Percentiles rank a stretch among this genome's conserved stretches.
These are phyloP conservation scores for Empidonax alnorum DNA, from an alignment of 2,113 vertebrate species.

Conservation along the genomic window DNA sequence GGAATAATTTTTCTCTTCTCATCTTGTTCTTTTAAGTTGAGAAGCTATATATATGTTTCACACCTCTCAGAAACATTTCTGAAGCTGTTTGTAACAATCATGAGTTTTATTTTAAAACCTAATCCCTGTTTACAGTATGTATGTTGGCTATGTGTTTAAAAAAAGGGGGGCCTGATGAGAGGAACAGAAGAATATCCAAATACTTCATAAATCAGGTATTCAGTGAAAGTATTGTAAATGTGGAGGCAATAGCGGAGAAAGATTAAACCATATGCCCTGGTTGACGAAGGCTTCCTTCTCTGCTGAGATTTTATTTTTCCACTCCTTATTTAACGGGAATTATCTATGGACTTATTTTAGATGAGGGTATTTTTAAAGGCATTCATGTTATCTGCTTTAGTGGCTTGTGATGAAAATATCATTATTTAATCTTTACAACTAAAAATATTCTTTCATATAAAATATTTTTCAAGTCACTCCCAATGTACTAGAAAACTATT, in stretches of 20 bases:
- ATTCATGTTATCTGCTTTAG: not conserved
- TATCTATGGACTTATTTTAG: not conserved
- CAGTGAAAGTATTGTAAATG: not conserved
- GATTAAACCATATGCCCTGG: not conserved
- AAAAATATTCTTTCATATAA: not conserved
- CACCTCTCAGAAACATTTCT: not conserved
- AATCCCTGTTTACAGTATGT: not conserved
- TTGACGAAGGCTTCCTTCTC: not conserved
- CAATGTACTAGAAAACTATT: not conserved
- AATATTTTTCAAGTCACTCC: not conserved
- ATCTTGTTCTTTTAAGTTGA: not conserved
- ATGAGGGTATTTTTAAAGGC: not conserved
- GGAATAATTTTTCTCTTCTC: not conserved
- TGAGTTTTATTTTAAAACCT: not conserved
- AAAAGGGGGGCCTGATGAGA: accelerated
- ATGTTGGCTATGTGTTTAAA: not conserved
- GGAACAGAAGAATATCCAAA: not conserved
- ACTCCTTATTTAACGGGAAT: not conserved
- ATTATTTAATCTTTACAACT: not conserved
- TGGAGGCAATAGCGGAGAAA: not conserved
- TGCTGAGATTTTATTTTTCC: not conserved
- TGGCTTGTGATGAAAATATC: not conserved
- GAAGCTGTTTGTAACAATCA: not conserved
- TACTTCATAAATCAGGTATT: not conserved
- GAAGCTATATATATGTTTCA: not conserved